Percentiles rank a stretch among this genome's conserved stretches.
These are phyloP conservation scores for Palythoa caribaeorum DNA, from an alignment of 92 coral and sea anemone genomes.

Conservation along the genomic window DNA sequence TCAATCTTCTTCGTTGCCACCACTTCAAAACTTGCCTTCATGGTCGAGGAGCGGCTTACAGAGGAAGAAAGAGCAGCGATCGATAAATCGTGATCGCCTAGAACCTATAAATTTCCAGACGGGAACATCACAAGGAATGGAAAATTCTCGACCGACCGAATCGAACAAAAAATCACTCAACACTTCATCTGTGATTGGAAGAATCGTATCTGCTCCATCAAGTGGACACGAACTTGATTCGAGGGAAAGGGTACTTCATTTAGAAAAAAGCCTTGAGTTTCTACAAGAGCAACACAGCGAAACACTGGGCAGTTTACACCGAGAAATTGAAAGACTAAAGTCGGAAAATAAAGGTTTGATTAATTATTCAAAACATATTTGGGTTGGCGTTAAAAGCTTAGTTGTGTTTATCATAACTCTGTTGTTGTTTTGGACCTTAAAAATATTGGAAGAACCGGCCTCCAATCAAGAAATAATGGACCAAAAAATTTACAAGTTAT, in stretches of 20 bases:
- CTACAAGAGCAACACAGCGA: constrained; percentile 87
- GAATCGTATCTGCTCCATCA: constrained; percentile 95
- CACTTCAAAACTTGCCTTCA: constrained; percentile 96
- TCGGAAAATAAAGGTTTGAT: constrained; percentile 95
- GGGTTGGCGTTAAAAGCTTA: not conserved
- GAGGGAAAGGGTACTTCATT: constrained; percentile 68
- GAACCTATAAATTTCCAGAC: constrained; percentile 63
- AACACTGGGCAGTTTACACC: constrained; percentile 83
- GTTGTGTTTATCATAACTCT: not conserved
- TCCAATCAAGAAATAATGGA: not conserved
- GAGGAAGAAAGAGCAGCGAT: constrained; percentile 86
- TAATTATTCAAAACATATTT: constrained; percentile 12
- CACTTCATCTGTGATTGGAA: constrained; percentile 49
- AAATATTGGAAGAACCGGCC: not conserved
- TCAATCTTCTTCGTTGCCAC: constrained; percentile 87
- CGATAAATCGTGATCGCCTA: constrained; percentile 88
- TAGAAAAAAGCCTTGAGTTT: constrained; percentile 87
- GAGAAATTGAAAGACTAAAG: constrained; percentile 92
- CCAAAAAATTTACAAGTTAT: not conserved
- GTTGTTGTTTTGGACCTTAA: not conserved
- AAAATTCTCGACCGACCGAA: constrained; percentile 47
- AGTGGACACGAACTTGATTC: constrained; percentile 71
- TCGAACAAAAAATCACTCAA: constrained; percentile 21
- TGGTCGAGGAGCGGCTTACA: constrained; percentile 98
- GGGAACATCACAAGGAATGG: constrained; percentile 55